Evolutionary conservation across 2,888 invertebrate genomes (phyloP), one percentile per base, ranked within the genome.

Genomic region (Dusona sp.): DNA sequence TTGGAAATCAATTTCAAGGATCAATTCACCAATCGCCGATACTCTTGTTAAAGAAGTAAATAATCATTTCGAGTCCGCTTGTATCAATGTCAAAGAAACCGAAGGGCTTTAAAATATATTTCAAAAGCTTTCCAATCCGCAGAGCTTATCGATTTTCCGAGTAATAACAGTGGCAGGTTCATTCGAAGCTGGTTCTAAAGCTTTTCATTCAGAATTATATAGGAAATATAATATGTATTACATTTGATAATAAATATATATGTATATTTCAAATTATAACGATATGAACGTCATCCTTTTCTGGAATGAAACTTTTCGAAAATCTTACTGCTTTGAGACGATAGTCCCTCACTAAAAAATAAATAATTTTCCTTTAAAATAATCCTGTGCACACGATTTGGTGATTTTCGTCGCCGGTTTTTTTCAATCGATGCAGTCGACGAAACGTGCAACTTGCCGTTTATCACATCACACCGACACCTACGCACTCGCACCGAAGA

Each of bases 351-450:
- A 33, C 36, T 42, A 11, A 29, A 51, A 45, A 73, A 33, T 16
- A 3, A n/a, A 45, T n/a, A 36, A 79, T 65, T 36, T 64, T 70
- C 38, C 68, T 45, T 57, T 80, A 61, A 4, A 79, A 72, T 84
- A 86, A 84, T 86, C 86, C 86, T 82, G 61, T 81, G 84, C 81
- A 86, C 86, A 61, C 68, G 2, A 57, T 70, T 51, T n/a, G 22
- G 13, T 13, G 16, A 42, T 33, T 51, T 70, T 45, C 19, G 9
- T 29, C 22, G 61, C 29, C 33, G 19, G 51, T 29, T 36, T 75
- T 68, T 75, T 19, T 36, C 22, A 9, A 75, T 42, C 29, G 29
- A 22, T 9, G 33, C 13, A 33, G 51, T 51, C 16, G 13, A 65
- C 29, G n/a, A 73, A 48, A 73, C n/a, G 36, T 36, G 38, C 11